These are phyloP conservation scores for Oxycera nigricornis DNA, from an alignment of 2,888 invertebrate genomes.

Conservation along the genomic window DNA sequence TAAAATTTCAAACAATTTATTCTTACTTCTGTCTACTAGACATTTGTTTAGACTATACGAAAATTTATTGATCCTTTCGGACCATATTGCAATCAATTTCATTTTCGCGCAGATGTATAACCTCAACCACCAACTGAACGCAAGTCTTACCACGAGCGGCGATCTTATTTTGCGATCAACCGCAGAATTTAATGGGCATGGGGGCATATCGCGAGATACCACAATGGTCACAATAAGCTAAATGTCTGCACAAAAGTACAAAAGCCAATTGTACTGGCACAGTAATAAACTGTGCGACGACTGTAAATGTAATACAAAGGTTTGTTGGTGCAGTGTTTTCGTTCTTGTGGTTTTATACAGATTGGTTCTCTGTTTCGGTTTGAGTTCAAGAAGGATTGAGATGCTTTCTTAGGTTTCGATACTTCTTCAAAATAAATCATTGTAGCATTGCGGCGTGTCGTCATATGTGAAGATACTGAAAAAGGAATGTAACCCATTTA, in stretches of 20 bases:
- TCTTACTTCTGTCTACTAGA: not conserved
- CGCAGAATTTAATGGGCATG: constrained; percentile 2
- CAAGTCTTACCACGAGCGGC: not conserved
- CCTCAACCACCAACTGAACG: not conserved
- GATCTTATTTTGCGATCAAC: not conserved
- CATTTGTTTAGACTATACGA: not conserved
- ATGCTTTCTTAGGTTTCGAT: no score
- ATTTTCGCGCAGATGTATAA: not conserved
- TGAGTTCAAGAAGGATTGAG: no score
- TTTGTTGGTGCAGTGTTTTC: not conserved
- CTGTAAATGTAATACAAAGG: not conserved
- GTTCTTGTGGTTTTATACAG: not conserved
- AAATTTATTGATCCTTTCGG: not conserved
- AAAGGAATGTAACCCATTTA: no score
- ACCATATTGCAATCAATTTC: not conserved
- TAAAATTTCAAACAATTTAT: not conserved
- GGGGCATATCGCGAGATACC: not conserved
- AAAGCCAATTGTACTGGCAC: not conserved
- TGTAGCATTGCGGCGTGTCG: no score
- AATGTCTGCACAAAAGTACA: not conserved
- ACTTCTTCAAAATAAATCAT: not conserved
- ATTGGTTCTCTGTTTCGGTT: not conserved
- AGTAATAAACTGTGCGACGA: constrained; percentile 15
- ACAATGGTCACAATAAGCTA: constrained; percentile 17
- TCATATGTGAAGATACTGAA: no score